phyloP scores from a whole-genome alignment of 1,140 invertebrate species.

The Aethina tumida region DNA sequence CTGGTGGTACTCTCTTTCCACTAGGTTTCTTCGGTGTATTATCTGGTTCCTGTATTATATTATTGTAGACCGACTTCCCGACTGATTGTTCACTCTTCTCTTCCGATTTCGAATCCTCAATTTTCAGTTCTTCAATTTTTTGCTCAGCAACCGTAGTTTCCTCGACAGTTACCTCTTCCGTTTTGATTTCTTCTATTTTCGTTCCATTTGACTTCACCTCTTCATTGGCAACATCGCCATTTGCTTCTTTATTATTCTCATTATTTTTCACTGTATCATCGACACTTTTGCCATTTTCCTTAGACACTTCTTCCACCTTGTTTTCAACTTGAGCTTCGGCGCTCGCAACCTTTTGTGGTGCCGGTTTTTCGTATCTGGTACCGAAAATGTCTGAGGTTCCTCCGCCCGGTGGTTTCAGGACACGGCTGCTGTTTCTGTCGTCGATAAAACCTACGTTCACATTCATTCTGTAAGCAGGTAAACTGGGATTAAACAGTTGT shows the following conservation, averaged over 20 bases:
- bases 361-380: conserved; percentile 1
- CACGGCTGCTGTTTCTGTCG: conserved; percentile 14
- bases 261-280: too few relatives aligned
- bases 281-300: too few relatives aligned
- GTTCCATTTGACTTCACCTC: conserved; percentile 5
- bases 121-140: conserved; percentile 8
- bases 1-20: conserved; percentile 13
- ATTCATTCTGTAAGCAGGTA: too few relatives aligned
- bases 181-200: background rate
- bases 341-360: conserved; percentile 8
- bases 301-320: too few relatives aligned
- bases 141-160: conserved; percentile 3
- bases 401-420: conserved; percentile 17
- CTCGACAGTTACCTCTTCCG: conserved; percentile 1
- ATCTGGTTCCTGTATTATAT: conserved; percentile 4
- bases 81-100: conserved; percentile 8
- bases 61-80: conserved; percentile 12
- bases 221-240: background rate
- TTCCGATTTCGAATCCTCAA: conserved; percentile 9
- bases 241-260: background rate
- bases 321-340: background rate
- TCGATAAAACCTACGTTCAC: conserved; percentile 16
- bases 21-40: background rate
- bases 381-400: conserved; percentile 18
- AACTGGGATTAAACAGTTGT: too few relatives aligned